Percentiles rank a stretch among this genome's conserved stretches.
Conservation (phyloP, 2,888 invertebrate species). For the Troides helena region DNA sequence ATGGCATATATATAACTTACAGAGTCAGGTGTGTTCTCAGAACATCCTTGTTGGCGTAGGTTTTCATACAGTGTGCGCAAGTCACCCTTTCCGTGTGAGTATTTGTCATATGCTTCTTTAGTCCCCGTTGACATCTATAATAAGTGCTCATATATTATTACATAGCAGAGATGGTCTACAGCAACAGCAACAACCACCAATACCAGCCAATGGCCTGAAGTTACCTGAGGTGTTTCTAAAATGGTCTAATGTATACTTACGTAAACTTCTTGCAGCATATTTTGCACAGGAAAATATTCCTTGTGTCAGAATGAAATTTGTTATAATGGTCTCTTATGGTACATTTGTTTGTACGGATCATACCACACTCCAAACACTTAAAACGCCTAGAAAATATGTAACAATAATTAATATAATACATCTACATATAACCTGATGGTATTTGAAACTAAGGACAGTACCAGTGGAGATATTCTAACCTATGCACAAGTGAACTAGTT, state of each 20-base stretch:
- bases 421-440: no score
- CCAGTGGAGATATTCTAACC: no score
- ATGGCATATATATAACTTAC: constrained; percentile 42
- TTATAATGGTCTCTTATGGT: constrained; percentile 55
- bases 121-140: constrained; percentile 47
- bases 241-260: constrained; percentile 42
- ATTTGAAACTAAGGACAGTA: no score
- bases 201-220: no score
- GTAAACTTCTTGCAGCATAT: constrained; percentile 54
- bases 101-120: constrained; percentile 52
- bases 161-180: no score
- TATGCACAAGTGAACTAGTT: no score
- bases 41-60: constrained; percentile 49
- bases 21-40: constrained; percentile 53
- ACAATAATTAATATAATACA: not conserved
- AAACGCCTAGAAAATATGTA: constrained; percentile 48
- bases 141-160: not conserved
- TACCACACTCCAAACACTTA: constrained; percentile 53
- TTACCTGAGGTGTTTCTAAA: no score
- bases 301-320: constrained; percentile 41
- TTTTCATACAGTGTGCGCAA: constrained; percentile 54
- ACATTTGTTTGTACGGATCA: constrained; percentile 43
- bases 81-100: constrained; percentile 45
- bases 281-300: constrained; percentile 43
- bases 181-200: no score